A percentile compares a stretch with the other conserved stretches of the same genome.
These are phyloP conservation scores for Urocolius indicus DNA, from an alignment of 2,113 vertebrate species.

Conservation along the genomic window DNA sequence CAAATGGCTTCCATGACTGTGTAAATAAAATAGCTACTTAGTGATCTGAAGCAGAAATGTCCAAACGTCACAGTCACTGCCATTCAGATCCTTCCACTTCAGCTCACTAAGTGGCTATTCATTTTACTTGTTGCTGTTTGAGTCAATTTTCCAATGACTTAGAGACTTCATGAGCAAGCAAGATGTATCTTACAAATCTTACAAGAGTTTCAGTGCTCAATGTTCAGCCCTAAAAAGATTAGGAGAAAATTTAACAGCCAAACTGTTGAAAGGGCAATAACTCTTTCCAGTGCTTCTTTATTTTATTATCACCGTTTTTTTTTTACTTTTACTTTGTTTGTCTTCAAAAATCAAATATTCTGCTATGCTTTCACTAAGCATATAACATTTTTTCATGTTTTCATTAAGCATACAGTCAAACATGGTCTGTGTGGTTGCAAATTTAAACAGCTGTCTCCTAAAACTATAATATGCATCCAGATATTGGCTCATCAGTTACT, in stretches of 20 bases:
- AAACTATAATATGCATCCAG: not conserved
- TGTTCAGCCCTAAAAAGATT: not conserved
- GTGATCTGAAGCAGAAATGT: not conserved
- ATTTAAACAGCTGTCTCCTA: not conserved
- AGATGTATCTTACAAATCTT: not conserved
- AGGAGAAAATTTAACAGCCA: not conserved
- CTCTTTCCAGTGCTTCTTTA: not conserved
- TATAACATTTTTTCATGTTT: not conserved
- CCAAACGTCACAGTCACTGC: not conserved
- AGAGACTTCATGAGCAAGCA: not conserved
- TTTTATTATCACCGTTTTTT: not conserved
- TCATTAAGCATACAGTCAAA: not conserved
- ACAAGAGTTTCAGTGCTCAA: not conserved
- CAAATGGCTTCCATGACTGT: not conserved
- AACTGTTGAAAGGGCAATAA: not conserved
- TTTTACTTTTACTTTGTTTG: not conserved
- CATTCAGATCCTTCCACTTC: fast-evolving
- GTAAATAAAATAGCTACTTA: not conserved
- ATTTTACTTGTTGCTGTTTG: not conserved
- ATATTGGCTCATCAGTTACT: not conserved
- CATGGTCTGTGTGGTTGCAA: not conserved
- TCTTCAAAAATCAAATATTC: not conserved
- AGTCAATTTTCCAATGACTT: not conserved
- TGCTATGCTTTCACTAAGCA: not conserved
- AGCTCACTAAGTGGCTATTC: not conserved